phyloP scores from a whole-genome alignment of 1,140 invertebrate species.

The Littorina saxatilis region DNA sequence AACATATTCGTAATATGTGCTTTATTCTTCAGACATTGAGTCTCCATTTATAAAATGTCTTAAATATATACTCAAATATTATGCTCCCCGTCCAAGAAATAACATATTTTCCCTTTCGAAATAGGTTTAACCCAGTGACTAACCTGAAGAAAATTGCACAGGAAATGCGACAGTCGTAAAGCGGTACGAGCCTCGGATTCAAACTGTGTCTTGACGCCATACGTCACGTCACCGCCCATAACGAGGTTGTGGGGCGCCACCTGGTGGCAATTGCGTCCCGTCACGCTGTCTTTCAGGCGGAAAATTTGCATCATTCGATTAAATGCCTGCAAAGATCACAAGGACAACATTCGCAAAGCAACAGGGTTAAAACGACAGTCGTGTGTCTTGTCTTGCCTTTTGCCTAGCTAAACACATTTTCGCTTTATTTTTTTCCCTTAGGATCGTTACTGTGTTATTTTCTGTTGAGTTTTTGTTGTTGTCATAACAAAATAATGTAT shows the following conservation, averaged over 20 bases:
- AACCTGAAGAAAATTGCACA: constrained; percentile 56
- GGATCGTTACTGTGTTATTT: too few species aligned
- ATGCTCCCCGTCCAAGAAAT: too few species aligned
- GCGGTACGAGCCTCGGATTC: constrained; percentile 81
- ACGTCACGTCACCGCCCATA: constrained; percentile 84
- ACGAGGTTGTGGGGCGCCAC: constrained; percentile 38
- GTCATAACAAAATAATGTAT: too few species aligned
- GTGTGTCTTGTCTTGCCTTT: too few species aligned
- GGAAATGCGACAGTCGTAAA: constrained; percentile 55
- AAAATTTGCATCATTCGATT: constrained; percentile 55
- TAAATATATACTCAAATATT: background rate
- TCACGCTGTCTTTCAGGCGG: constrained; percentile 49
- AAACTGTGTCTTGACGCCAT: constrained; percentile 91
- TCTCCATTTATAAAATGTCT: background rate
- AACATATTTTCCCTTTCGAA: too few species aligned
- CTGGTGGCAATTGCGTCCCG: constrained; percentile 49
- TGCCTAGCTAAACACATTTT: too few species aligned
- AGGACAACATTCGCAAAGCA: too few species aligned
- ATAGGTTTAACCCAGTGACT: background rate
- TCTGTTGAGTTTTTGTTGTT: too few species aligned
- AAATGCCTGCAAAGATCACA: constrained; percentile 3
- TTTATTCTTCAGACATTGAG: background rate
- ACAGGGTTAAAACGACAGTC: too few species aligned
- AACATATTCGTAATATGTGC: background rate
- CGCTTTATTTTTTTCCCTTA: too few species aligned